Base-by-base conservation (phyloP, 2,113 vertebrate genomes). In the Sebastes fasciatus region DNA sequence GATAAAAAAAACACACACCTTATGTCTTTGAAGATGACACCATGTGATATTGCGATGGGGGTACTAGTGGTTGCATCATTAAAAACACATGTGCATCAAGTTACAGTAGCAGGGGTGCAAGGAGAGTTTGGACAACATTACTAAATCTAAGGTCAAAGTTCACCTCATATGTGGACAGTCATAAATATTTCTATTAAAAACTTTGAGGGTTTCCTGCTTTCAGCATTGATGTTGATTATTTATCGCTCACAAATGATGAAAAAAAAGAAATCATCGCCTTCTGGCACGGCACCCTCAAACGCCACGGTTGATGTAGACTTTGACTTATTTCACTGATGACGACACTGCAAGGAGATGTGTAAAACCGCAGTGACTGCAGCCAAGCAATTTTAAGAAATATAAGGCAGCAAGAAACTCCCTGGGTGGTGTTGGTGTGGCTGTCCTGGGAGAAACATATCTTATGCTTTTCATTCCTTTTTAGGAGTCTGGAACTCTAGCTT, bases 21-120 rank as follows among this genome's bases (percentile, higher is more conserved):
- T 74, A 68, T 74, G 69, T 71, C 90, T 93, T 93, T 95, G 90
- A 95, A 94, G 91, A 93, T 80, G 92, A 93, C 88, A 92, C 92
- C 88, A 76, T 84, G 81, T 91, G 91, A 92, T 89, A 83, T 77
- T 85, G 81, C 72, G 3, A 46, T 70, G 76, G 77, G 55, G 48
- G 52, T 67, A 70, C 79, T 73, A 55, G 84, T 45, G 68, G 84
- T 87, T 90, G 58, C 77, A 86, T 89, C 89, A 93, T 90, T 87
- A 54, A 89, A 91, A 95, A 93, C 93, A 94, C 85, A 88, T 93
- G 91, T 90, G 80, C 77, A 65, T 85, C 17, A 1, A 48, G 82
- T 92, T 89, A 90, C 89, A 91, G 89, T 88, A 90, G 83, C 87
- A 60, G 61, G 68, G 74, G 83, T 75, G 66, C 74, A 73, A 79